phyloP scores from a whole-genome alignment of 1,140 invertebrate species.

The Sipha flava region DNA sequence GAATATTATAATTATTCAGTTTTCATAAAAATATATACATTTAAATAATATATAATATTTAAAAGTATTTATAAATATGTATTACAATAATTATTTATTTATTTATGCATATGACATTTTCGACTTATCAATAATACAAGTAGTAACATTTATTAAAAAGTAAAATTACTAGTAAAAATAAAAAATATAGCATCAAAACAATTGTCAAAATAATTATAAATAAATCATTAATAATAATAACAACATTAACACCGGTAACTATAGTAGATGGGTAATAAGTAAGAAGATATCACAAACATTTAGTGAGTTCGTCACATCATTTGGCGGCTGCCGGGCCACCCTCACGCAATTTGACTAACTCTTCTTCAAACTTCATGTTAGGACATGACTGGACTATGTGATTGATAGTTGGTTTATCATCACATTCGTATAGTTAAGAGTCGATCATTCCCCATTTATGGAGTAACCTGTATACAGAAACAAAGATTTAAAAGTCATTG shows the following conservation, averaged over 20 bases:
- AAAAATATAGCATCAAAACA: not conserved
- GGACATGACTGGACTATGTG: not conserved
- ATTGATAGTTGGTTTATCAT: not conserved
- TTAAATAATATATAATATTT: no score
- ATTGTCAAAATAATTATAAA: not conserved
- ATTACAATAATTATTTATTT: no score
- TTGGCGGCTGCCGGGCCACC: not conserved
- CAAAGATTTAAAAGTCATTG: no score
- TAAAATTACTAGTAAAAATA: not conserved
- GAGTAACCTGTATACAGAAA: constrained; percentile 1
- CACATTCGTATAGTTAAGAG: not conserved
- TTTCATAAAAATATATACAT: no score
- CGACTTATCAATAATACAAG: not conserved
- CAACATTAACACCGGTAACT: not conserved
- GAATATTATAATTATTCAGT: no score
- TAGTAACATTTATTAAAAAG: not conserved
- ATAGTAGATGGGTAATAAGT: not conserved
- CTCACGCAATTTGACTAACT: not conserved
- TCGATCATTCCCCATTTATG: constrained; percentile 13
- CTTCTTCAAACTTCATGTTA: constrained; percentile 8
- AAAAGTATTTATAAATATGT: no score
- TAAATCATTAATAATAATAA: not conserved
- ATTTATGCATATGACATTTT: not conserved
- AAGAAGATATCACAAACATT: not conserved
- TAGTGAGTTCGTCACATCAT: not conserved